Conservation (phyloP, 2,888 invertebrate species). For the Rhagonycha lutea region DNA sequence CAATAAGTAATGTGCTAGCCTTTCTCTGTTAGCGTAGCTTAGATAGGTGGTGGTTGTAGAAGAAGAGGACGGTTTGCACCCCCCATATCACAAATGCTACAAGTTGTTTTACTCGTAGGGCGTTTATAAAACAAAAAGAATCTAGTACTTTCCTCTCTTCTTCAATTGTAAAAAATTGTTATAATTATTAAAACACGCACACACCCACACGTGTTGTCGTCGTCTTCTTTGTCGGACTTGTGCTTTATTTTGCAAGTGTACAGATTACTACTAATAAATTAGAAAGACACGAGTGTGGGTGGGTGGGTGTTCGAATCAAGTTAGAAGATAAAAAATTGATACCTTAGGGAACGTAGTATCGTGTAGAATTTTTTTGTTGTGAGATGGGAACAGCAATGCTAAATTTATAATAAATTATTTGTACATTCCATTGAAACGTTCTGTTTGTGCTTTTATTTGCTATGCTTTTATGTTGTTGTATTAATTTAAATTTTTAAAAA, state of each 20-base stretch:
- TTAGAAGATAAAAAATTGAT: background rate
- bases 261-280: slow-evolving; percentile 4
- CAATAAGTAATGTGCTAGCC: slow-evolving; percentile 34
- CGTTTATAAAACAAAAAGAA: slow-evolving; percentile 16
- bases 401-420: slow-evolving; percentile 67
- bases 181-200: slow-evolving; percentile 11
- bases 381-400: slow-evolving; percentile 66
- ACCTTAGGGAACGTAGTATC: slow-evolving; percentile 8
- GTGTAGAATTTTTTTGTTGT: slow-evolving; percentile 45
- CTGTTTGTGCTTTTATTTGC: slow-evolving; percentile 61
- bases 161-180: slow-evolving; percentile 18
- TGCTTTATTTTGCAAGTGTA: slow-evolving; percentile 6
- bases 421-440: slow-evolving; percentile 76
- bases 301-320: background rate
- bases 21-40: slow-evolving; percentile 37
- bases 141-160: slow-evolving; percentile 17
- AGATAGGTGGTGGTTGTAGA: slow-evolving; percentile 25
- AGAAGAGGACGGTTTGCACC: slow-evolving; percentile 5
- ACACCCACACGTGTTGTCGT: background rate
- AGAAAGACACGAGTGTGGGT: slow-evolving; percentile 7
- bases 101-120: slow-evolving; percentile 8
- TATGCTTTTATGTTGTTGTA: slow-evolving; percentile 55
- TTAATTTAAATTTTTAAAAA: background rate
- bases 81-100: slow-evolving; percentile 11
- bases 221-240: background rate